Evolutionary conservation across 1,140 invertebrate species (phyloP), one percentile per base, ranked within the genome.

Genomic region (Liolophura sinensis): DNA sequence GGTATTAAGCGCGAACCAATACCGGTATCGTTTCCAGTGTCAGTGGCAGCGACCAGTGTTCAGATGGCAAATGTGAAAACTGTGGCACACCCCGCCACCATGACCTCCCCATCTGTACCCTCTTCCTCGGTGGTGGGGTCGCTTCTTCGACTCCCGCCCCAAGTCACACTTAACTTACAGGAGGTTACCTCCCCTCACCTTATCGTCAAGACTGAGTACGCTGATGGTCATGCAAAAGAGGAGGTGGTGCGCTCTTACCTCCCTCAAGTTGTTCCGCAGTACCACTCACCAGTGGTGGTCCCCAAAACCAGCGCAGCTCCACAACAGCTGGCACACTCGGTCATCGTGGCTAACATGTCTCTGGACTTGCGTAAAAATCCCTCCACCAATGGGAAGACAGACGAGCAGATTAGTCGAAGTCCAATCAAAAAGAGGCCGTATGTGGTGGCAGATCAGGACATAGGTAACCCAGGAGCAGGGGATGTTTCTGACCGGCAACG

Each of bases 381-480:
- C 62, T 67, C 20, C 67, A 69, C 60, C 60, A 66, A 49, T 54
- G 50, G 49, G 62, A 24, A 73, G 57, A 61, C 68, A 7, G 68
- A 72, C 24, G 77, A 78, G 49, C 70, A 76, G 54, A 70, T 78
- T 58, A 72, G 68, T 64, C 71, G 78, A 64, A 82, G 81, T 73
- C 81, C 81, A 15, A 78, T 82, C 46, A 82, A 82, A 60, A 82
- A 82, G 67, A 72, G 81, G 58, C 81, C 81, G 20, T 81, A 81
- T 66, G 71, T 76, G 49, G 60, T 55, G 22, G 51, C 47, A 27
- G 60, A 56, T 18, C 60, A 56, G 14, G 52, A 51, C 7, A 20
- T 40, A 40, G 31, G 31, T 9, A 40, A 40, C 31, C 31, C 31
- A 3, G 31, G 31, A 40, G 31, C 31, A 9, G 31, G 3, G 3